These are phyloP conservation scores for Pollimyrus isidori DNA, from an alignment of 2,113 vertebrate genomes.

Conservation along the genomic window DNA sequence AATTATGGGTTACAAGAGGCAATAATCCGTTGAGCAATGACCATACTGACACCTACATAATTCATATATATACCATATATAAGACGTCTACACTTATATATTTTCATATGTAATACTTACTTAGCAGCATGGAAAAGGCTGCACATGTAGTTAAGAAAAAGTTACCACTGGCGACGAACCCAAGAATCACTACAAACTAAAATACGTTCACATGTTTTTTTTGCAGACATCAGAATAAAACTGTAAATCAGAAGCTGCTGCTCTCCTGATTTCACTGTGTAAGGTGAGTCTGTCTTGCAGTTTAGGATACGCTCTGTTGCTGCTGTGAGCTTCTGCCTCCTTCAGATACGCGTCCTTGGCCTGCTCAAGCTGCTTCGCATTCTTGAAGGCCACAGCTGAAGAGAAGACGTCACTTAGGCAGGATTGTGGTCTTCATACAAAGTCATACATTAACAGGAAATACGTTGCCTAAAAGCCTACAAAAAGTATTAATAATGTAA, in stretches of 20 bases:
- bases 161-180: background rate
- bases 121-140: conserved; percentile 85
- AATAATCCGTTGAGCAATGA: background rate
- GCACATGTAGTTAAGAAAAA: conserved; percentile 61
- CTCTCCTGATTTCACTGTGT: background rate
- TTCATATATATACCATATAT: too few species aligned
- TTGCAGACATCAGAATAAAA: background rate
- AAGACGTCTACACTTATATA: background rate
- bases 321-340: conserved; percentile 72
- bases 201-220: background rate
- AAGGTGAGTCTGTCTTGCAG: background rate
- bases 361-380: conserved; percentile 79
- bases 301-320: conserved; percentile 78
- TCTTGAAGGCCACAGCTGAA: conserved; percentile 84
- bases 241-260: background rate
- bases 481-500: background rate
- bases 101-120: conserved; percentile 59
- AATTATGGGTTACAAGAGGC: background rate
- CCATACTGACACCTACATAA: background rate
- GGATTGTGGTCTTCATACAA: background rate
- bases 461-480: background rate
- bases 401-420: conserved; percentile 23
- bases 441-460: background rate
- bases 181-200: background rate
- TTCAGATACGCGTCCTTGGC: conserved; percentile 77